Evolutionary conservation across 2,797 vertebrate species (phyloP).

Genomic region (Cuculus canorus): DNA sequence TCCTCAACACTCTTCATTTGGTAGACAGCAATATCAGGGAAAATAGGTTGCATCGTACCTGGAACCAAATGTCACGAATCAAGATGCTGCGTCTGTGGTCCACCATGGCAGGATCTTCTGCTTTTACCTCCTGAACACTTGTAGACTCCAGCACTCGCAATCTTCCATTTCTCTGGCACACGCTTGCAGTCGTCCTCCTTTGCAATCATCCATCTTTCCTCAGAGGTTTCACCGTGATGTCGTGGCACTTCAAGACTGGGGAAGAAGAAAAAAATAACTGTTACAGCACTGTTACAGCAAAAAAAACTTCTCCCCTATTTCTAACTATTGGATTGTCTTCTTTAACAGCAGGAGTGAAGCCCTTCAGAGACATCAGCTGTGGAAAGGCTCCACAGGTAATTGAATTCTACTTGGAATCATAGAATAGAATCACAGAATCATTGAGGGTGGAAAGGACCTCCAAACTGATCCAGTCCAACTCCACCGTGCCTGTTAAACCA

Average conservation of each 20-base stretch:
- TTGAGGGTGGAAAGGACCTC: no score
- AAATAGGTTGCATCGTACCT: background rate
- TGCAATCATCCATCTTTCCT: background rate
- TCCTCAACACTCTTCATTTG: background rate
- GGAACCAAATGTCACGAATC: background rate
- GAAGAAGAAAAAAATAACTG: background rate
- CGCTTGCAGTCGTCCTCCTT: background rate
- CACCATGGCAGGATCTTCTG: background rate
- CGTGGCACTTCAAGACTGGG: background rate
- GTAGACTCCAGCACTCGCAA: background rate
- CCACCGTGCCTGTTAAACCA: no score
- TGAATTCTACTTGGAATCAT: background rate
- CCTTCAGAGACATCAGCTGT: background rate
- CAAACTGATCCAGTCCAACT: no score
- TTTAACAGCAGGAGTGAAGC: background rate
- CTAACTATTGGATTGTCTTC: background rate
- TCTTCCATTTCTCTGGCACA: background rate
- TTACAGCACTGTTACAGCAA: background rate
- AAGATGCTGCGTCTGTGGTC: background rate
- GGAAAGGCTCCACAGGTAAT: background rate
- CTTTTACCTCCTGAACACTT: background rate
- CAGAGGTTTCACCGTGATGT: rapidly evolving
- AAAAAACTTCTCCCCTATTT: background rate
- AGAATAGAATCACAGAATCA: no score
- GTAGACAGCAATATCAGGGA: background rate